Base-by-base conservation (phyloP, 1,140 invertebrate genomes). In the Streblospio benedicti region DNA sequence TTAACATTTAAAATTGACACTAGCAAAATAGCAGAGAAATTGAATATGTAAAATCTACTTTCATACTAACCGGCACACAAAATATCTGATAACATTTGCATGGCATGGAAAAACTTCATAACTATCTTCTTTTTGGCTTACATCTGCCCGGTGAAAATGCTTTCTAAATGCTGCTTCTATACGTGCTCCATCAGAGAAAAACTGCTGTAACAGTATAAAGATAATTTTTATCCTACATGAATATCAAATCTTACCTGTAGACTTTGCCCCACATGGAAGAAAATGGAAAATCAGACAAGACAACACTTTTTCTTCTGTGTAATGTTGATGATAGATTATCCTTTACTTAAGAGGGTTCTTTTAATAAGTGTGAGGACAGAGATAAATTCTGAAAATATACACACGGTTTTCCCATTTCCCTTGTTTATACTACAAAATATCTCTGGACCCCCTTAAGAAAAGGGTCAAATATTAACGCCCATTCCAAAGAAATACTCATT, bases 41-140 rank as follows among this genome's bases (percentile, higher is more conserved):
- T 28, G 25, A 12, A 30, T 56, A 20, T 30, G 12, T n/a, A 35
- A 59, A 45, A 20, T 38, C 14, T 18, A 16, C 5, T 25, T 35
- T 18, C 12, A 18, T 9, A 35, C 63, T 64, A 75, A 93, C 91
- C 91, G 85, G 81, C 94, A 98, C 18, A 96, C 86, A 79, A 98
- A 96, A 79, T 96, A 99, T 59, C 96, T 80, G 67, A 99, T 99
- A 12, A 99, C 94, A 80, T 99, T 99, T 14, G 90, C 94, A 80
- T 99, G 96, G 65, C 94, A 98, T 4, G 99, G 93, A 45, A 98
- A 80, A 30, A 99, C 73, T 49, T 96, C 96, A 75, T 90, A 94
- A 4, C 85, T 85, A 73, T 97, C 92, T 59, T 86, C 79, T 49
- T 85, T 81, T 78, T 99, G 92, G 3, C 81, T 77, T 1, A 86